A percentile compares a stretch with the other conserved stretches of the same genome.
phyloP scores from a whole-genome alignment of 2,113 vertebrate genomes.

The Notothenia coriiceps region DNA sequence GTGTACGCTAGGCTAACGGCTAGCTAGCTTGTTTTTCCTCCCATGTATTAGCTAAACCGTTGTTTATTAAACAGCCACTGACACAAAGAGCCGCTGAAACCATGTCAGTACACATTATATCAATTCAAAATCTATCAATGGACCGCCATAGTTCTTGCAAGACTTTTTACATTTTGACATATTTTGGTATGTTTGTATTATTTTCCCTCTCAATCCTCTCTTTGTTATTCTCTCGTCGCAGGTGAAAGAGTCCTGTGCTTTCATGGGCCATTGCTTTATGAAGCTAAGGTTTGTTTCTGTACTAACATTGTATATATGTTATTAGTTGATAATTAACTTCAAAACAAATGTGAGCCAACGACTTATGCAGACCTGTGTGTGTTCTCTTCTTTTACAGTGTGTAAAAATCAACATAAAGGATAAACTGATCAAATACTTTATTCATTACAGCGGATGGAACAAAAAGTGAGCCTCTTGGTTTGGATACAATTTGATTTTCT shows the following conservation, averaged over 20 bases:
- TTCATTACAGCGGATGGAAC: conserved; percentile 99
- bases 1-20: conserved; percentile 20
- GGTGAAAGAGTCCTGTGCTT: conserved; percentile 99
- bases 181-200: background rate
- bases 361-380: conserved; percentile 21
- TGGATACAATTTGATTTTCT: background rate
- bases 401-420: conserved; percentile 99
- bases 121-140: background rate
- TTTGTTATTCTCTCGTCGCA: conserved; percentile 65
- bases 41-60: background rate
- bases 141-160: no score
- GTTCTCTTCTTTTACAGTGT: conserved; percentile 87
- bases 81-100: background rate
- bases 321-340: background rate
- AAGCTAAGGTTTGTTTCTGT: conserved; percentile 91
- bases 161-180: no score
- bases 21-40: conserved; percentile 34
- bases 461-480: conserved; percentile 93
- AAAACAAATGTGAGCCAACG: background rate
- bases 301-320: background rate
- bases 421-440: conserved; percentile 99
- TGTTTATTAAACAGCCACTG: background rate
- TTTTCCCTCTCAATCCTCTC: background rate
- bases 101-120: no score
- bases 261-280: conserved; percentile 98